Evolutionary conservation across 2,797 vertebrate genomes (phyloP), one percentile per base, ranked within the genome.

Genomic region (Lerista edwardsae): DNA sequence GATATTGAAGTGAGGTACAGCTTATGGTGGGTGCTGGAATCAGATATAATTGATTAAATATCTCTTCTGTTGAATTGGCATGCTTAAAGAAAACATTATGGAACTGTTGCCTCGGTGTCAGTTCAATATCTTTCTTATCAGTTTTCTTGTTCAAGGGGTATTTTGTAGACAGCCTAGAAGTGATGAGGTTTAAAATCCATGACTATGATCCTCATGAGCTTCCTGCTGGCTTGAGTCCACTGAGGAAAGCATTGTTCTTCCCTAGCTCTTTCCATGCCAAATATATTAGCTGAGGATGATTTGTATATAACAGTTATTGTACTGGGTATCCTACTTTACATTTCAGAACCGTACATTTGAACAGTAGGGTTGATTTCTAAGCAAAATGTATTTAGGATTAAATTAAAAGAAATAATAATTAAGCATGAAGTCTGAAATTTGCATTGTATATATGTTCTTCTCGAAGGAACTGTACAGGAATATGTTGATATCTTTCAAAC

Each of bases 201-300:
- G 68, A 36, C 68, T 36, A 7, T 69, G 68, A 69, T 8, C 34
- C 34, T 23, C 31, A 41, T 55, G 36, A 23, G 34, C 36, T 71
- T 71, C 41, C 21, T 25, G 34, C 36, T 71, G 68, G 19, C 68
- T 71, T 71, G 41, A 39, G 21, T 34, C 21, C 39, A 27, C 5
- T 71, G 69, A 71, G 59, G 39, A 41, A 71, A 62, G 68, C 72
- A n/a, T 88, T 51, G 11, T 76, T 64, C 68, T 82, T 72, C 36
- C 80, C 10, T 29, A 71, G 81, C 57, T 80, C 74, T 73, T 86
- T 67, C 34, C 62, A 15, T 39, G 65, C 59, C 78, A 71, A 86
- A 51, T 87, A 61, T 72, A 55, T 88, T 88, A 81, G 81, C 84
- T 91, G 6, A 0, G 90, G 67, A 91, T 87, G 68, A 72, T 55